Percentiles rank a stretch among this genome's conserved stretches.
Evolutionary conservation across 2,113 vertebrate genomes (phyloP).

Genomic region (Lutjanus erythropterus): DNA sequence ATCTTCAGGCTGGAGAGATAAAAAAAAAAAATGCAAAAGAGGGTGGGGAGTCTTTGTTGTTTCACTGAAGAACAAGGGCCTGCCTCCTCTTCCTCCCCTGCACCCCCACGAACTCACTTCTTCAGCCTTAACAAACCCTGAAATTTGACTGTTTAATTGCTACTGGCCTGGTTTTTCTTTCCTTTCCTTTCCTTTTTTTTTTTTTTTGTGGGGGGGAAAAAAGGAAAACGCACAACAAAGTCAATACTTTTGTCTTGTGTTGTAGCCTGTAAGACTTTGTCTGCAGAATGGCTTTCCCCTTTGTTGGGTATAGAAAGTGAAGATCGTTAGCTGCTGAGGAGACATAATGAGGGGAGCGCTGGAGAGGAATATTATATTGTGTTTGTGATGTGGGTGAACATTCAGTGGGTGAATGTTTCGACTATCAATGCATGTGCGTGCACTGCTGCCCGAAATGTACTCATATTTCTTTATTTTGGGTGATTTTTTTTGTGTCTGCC

Average conservation of each 20-base stretch:
- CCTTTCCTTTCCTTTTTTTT: background rate
- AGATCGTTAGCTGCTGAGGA: constrained; percentile 57
- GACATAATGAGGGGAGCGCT: constrained; percentile 51
- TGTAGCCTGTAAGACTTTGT: constrained; percentile 35
- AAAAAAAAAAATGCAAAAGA: constrained; percentile 40
- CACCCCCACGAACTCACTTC: constrained; percentile 18
- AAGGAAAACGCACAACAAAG: constrained; percentile 58
- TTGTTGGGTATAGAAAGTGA: constrained; percentile 46
- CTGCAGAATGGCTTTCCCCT: constrained; percentile 40
- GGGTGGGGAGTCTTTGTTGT: constrained; percentile 58
- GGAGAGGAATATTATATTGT: constrained; percentile 17
- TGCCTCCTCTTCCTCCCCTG: constrained; percentile 3
- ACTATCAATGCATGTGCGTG: background rate
- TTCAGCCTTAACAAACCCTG: constrained; percentile 54
- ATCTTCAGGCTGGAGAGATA: constrained; percentile 69
- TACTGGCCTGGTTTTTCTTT: constrained; percentile 49
- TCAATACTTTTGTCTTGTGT: constrained; percentile 16
- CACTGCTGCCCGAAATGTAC: background rate
- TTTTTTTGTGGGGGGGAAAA: background rate
- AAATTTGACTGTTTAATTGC: constrained; percentile 66
- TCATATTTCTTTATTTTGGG: too few species aligned
- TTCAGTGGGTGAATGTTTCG: background rate
- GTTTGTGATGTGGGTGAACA: constrained; percentile 4
- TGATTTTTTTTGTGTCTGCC: background rate
- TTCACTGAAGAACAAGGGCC: constrained; percentile 30